Base-by-base conservation (phyloP, 2,888 invertebrate species). In the Nemapogon koenigi region DNA sequence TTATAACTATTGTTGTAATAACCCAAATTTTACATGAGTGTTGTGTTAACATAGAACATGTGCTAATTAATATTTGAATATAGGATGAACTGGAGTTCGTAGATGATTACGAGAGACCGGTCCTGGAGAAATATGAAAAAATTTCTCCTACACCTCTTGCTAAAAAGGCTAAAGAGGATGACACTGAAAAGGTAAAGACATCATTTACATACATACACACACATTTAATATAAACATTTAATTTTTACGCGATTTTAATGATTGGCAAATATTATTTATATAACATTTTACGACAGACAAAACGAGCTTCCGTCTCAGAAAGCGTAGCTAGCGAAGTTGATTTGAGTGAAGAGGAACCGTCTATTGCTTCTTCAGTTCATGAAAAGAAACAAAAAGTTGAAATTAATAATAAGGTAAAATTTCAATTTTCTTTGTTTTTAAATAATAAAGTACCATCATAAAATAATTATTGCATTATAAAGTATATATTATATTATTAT, bases 101-200 rank as follows among this genome's bases (percentile, higher is more conserved):
- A 55, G 87, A 87, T 37, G 90, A 91, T 75, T 91, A 91, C 65
- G 90, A 90, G 60, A 81, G 89, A 52, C 86, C 89, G 2, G 85
- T 84, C 36, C 73, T 89, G 57, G 89, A 89, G 66, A 87, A 84
- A 68, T 88, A 86, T 53, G 86, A 88, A 70, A 83, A 79, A 55
- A 61, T 80, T 50, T 66, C 79, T 63, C 79, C 79, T 36, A 80
- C 80, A 55, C 79, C 80, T 51, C 62, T 76, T 33, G 70, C 68
- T 60, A 80, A 80, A 75, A 79, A 69, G 65, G 55, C 58, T 38
- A 80, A 68, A 65, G 69, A 71, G 54, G 73, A 68, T 56, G 62
- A 66, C 50, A 68, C 67, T 55, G 66, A 58, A 26, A 66, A 78
- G 79, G 79, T 79, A 79, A 71, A 35, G 58, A 59, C 53, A 53